Percentiles rank a stretch among this genome's conserved stretches.
Conservation (phyloP, 2,113 vertebrate genomes). For the Emydocephalus ijimae region DNA sequence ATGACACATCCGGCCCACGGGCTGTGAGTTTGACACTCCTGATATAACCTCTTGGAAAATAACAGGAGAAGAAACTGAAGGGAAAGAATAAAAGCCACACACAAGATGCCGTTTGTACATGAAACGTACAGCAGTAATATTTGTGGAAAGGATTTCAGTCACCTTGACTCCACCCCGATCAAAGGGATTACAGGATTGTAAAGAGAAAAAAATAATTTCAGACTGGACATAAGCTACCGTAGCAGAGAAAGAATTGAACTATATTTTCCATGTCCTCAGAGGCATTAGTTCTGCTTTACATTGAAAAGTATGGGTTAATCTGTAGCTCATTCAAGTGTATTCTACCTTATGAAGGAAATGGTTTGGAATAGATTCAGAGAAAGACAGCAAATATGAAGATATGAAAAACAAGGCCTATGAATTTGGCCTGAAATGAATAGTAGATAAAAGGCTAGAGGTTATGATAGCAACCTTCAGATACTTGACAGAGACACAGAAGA, state of each 20-base stretch:
- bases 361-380: neutral
- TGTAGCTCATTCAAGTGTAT: neutral
- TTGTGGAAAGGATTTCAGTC: neutral
- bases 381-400: neutral
- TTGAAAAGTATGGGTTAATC: neutral
- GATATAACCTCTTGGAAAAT: neutral
- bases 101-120: neutral
- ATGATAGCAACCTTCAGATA: neutral
- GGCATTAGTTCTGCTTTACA: neutral
- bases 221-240: neutral
- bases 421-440: neutral
- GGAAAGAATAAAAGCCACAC: neutral
- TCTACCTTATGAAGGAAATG: neutral
- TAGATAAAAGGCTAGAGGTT: neutral
- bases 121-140: neutral
- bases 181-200: neutral
- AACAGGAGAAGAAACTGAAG: neutral
- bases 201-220: neutral
- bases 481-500: neutral
- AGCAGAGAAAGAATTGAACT: neutral
- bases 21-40: too few species aligned
- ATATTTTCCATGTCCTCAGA: neutral
- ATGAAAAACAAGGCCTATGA: neutral
- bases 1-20: too few species aligned
- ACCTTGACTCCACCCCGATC: neutral